Percentiles rank a stretch among this genome's conserved stretches.
Evolutionary conservation across 2,113 vertebrate species (phyloP).

Genomic region (Sprattus sprattus): DNA sequence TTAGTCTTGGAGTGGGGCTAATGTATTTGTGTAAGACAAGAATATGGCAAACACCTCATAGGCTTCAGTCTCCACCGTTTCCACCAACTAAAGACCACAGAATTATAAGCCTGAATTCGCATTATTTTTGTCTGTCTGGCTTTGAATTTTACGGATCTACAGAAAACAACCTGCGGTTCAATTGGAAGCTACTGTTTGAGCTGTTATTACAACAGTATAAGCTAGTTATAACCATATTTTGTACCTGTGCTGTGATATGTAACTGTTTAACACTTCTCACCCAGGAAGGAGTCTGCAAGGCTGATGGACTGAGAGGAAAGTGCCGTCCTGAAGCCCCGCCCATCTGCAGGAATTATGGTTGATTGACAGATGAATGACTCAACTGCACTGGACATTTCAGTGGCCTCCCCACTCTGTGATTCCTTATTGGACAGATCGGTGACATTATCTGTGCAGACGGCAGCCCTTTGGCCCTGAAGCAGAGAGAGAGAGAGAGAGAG

Average conservation of each 20-base stretch:
- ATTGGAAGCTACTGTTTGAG: not conserved
- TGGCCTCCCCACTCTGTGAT: constrained; percentile 73
- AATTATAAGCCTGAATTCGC: not conserved
- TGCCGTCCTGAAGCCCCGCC: constrained; percentile 87
- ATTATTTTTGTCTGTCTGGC: not conserved
- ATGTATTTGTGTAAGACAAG: not conserved
- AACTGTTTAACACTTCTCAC: constrained; percentile 60
- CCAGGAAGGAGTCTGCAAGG: constrained; percentile 88
- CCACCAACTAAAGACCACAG: not conserved
- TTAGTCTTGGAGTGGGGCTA: not conserved
- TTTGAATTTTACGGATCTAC: not conserved
- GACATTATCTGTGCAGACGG: constrained; percentile 90
- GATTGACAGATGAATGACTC: constrained; percentile 93
- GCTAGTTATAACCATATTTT: not conserved
- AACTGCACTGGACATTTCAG: constrained; percentile 78
- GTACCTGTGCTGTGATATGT: not conserved
- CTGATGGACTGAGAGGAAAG: constrained; percentile 94
- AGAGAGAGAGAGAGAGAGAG: not conserved
- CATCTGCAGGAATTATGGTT: constrained; percentile 92
- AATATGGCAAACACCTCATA: not conserved
- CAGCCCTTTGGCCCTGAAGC: constrained; percentile 78
- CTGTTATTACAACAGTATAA: not conserved
- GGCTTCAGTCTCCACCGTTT: not conserved
- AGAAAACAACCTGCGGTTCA: not conserved
- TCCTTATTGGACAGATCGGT: constrained; percentile 85